Conservation (phyloP, 2,113 vertebrate species). For the Otolemur garnettii region DNA sequence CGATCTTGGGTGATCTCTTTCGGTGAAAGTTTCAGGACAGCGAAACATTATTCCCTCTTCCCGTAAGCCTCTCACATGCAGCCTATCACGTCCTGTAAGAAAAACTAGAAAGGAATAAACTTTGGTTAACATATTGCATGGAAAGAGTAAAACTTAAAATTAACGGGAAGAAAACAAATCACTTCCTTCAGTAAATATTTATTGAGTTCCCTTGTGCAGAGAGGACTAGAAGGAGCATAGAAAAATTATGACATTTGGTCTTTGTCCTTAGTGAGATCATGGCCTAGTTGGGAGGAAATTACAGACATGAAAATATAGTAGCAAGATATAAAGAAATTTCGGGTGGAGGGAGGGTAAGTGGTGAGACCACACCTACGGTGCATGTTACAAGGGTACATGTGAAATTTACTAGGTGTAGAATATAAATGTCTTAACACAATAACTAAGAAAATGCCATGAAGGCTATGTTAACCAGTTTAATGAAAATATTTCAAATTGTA, state of each 20-base stretch:
- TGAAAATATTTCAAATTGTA: too few relatives aligned
- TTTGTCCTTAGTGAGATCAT: neutral
- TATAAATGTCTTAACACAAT: too few relatives aligned
- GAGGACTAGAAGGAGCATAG: neutral
- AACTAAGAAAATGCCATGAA: too few relatives aligned
- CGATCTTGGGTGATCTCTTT: conserved; percentile 86
- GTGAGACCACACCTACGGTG: too few relatives aligned
- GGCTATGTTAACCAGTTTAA: too few relatives aligned
- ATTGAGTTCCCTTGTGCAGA: neutral
- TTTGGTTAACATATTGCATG: conserved; percentile 35
- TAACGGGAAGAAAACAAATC: conserved; percentile 11
- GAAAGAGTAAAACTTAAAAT: conserved; percentile 45
- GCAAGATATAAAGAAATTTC: neutral
- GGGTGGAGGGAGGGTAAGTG: too few relatives aligned
- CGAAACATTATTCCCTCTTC: conserved; percentile 83
- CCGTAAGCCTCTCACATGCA: conserved; percentile 84
- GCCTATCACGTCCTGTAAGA: conserved; percentile 88
- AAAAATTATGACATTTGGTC: conserved; percentile 32
- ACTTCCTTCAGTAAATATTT: neutral
- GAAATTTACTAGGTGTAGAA: too few relatives aligned
- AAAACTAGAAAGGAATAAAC: conserved; percentile 87
- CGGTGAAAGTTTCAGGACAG: conserved; percentile 61
- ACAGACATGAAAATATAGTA: neutral
- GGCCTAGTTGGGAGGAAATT: neutral
- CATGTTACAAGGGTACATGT: too few relatives aligned